Base-by-base conservation (phyloP, 2,113 vertebrate genomes). In the Ceyx cyanopectus region DNA sequence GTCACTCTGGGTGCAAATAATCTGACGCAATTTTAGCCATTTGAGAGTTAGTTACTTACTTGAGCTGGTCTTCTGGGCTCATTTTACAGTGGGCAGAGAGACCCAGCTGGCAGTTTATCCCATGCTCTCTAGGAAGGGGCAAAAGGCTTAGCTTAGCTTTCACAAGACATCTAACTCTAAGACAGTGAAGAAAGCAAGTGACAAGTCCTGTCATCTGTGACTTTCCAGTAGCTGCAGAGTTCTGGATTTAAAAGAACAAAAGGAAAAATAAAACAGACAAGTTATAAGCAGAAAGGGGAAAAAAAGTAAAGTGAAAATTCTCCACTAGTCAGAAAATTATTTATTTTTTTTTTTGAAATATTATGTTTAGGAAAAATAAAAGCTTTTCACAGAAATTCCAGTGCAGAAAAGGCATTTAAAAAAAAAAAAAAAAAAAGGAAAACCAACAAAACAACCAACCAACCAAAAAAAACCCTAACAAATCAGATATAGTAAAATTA, bases 121-220 rank as follows among this genome's bases (percentile, higher is more conserved):
- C 87, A 75, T 1, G 18, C 94, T 95, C 89, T 95, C 94, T 87
- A 94, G 87, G 94, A 96, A 95, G 89, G 63, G 72, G 90, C 84
- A 85, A 87, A 94, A 92, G 85, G 85, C 79, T 89, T 77, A 92
- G 72, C 56, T 94, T 89, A 51, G 79, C 75, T 96, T 95, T 92
- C 82, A 81, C 66, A 79, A 87, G 77, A 81, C 66, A 80, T 51
- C 74, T 53, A 74, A 87, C 57, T 77, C 74, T 46, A 48, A 83
- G 85, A 51, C 56, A 91, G 88, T 0, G 2, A 70, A 76, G 78
- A 84, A 84, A 75, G 62, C 77, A 54, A 32, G 43, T 92, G 68
- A 90, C n/a, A 62, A 94, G 68, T 48, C 26, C 73, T 88, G 34
- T 93, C 82, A 88, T 91, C 94, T 92, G 80, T 77, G 72, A 37